phyloP scores from a whole-genome alignment of 2,888 invertebrate species.

The Cryptophagus acutangulus region DNA sequence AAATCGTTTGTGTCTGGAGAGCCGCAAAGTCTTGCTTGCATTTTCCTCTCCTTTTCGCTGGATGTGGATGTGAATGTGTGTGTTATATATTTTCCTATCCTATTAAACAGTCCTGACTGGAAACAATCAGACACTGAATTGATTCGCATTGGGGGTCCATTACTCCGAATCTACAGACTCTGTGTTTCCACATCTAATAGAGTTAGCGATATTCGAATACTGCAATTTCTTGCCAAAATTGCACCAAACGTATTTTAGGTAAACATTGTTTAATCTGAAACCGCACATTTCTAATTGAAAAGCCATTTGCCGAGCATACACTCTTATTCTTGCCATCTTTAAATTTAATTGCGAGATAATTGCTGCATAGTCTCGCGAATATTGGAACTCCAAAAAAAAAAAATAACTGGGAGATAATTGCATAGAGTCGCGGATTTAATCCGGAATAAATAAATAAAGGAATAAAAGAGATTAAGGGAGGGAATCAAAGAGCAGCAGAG shows the following conservation, averaged over 20 bases:
- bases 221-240: conserved; percentile 36
- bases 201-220: conserved; percentile 19
- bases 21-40: conserved; percentile 34
- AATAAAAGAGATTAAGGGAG: too few species aligned
- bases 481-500: too few species aligned
- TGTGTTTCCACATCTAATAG: conserved; percentile 31
- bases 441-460: too few species aligned
- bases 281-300: conserved; percentile 29
- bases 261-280: conserved; percentile 33
- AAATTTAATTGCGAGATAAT: too few species aligned
- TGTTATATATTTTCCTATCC: conserved; percentile 34
- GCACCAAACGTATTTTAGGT: conserved; percentile 36
- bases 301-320: conserved; percentile 4
- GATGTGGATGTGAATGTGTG: conserved; percentile 15
- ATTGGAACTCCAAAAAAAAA: too few species aligned
- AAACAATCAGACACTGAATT: conserved; percentile 49
- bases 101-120: conserved; percentile 48
- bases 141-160: conserved; percentile 50
- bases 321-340: background rate
- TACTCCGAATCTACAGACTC: conserved; percentile 42
- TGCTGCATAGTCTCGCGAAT: too few species aligned
- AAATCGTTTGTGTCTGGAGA: conserved; percentile 44
- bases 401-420: too few species aligned
- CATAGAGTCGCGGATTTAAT: too few species aligned
- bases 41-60: conserved; percentile 15